Evolutionary conservation across 2,888 invertebrate species (phyloP), one percentile per base, ranked within the genome.

Genomic region (Sinelater perroti): DNA sequence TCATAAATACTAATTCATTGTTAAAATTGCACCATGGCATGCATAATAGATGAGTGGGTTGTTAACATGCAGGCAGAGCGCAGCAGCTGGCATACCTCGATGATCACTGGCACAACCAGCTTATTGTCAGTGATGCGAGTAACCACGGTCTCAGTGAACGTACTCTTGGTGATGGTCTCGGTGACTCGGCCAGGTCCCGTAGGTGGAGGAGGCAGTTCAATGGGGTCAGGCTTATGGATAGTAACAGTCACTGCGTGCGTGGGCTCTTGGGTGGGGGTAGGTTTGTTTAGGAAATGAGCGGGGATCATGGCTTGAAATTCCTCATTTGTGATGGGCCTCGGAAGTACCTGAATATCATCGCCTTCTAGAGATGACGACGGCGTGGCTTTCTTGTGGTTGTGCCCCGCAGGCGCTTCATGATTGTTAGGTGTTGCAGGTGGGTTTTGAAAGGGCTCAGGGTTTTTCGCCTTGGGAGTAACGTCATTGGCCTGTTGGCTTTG

Each of bases 231-330:
- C 78, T 91, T 88, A 81, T 90, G 89, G 76, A 95, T 92, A 66
- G 93, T 93, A 71, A 95, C 91, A 61, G 92, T 90, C 68, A 93
- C 92, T 74, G 85, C 80, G 64, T 71, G 69, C 59, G 63, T 45
- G 51, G 63, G 62, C 53, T 64, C 59, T 46, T 64, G 35, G 51
- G 60, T 44, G 40, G 77, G 69, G 76, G 76, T 45, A 33, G 67
- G 63, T 58, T 66, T 62, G 60, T 75, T 74, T 67, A 91, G 87
- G 87, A 93, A 94, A 82, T 91, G 93, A 76, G 91, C 88, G 73
- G 94, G 93, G 74, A 93, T 93, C 93, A 94, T 91, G 82, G 93
- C 92, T 87, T 93, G 91, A 86, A 93, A 94, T 83, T 94, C 93
- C 84, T 92, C 93, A 85, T 88, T 93, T 82, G 93, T 93, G 83